Conservation (phyloP, 37 sponge, comb jelly and placozoan species). For the Spongilla lacustris region DNA sequence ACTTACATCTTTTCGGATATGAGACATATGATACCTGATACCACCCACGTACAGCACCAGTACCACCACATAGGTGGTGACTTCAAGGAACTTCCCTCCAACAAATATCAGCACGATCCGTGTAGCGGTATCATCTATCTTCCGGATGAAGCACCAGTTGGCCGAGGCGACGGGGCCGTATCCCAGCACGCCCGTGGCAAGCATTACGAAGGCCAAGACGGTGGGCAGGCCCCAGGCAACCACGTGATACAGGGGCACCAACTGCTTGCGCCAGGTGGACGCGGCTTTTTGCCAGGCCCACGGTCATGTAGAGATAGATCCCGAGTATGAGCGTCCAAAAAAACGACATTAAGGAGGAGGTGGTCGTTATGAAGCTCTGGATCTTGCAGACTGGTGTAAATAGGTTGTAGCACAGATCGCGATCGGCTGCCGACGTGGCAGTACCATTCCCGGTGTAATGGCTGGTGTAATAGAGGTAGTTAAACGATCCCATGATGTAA, state of each 20-base stretch:
- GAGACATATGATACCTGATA: too few relatives aligned
- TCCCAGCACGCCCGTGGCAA: constrained; percentile 35
- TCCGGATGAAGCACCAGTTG: constrained; percentile 63
- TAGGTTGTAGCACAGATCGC: not conserved
- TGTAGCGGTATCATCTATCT: not conserved
- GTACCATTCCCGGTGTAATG: not conserved
- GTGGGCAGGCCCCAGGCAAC: constrained; percentile 62
- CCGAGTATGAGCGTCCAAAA: constrained; percentile 78
- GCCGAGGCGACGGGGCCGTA: constrained; percentile 33
- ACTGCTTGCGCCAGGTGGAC: constrained; percentile 2
- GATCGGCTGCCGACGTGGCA: not conserved
- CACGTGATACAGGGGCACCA: constrained; percentile 63
- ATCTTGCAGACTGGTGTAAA: constrained; percentile 41
- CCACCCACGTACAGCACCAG: constrained; percentile 21
- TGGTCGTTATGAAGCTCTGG: constrained; percentile 74
- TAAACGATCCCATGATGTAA: constrained; percentile 53
- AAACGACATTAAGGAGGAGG: constrained; percentile 61
- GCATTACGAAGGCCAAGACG: constrained; percentile 12
- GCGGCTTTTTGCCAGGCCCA: constrained; percentile 10
- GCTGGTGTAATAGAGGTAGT: constrained; percentile 23
- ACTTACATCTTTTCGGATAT: constrained; percentile 1
- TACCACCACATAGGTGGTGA: constrained; percentile 30
- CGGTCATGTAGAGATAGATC: constrained; percentile 42
- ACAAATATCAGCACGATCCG: constrained; percentile 17
- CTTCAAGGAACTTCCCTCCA: constrained; percentile 41